Conservation (phyloP, 1,140 invertebrate genomes). For the Paramacrobiotus metropolitanus region DNA sequence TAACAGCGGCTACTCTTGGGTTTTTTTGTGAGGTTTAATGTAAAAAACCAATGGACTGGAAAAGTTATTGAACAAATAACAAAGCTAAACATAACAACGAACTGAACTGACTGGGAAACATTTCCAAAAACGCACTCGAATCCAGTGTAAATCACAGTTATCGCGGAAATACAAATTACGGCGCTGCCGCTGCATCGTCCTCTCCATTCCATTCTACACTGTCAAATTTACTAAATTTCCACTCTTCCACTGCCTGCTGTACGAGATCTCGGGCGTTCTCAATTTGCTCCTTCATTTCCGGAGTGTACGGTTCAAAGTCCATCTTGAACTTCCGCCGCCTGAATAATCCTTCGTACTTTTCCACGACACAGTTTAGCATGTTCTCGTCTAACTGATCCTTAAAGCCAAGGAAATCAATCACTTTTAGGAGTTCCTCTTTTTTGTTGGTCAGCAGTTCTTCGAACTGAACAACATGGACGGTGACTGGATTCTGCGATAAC, state of each 20-base stretch:
- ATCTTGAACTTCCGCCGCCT: not conserved
- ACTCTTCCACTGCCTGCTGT: not conserved
- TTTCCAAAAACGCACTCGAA: no score
- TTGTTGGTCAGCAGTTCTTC: not conserved
- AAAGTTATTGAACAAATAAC: no score
- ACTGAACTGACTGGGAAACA: no score
- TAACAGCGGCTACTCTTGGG: no score
- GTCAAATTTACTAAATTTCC: not conserved
- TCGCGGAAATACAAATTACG: no score
- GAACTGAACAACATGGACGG: not conserved
- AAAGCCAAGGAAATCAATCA: not conserved
- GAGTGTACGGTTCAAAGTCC: not conserved
- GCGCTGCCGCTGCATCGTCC: no score
- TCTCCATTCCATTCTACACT: not conserved
- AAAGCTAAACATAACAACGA: no score
- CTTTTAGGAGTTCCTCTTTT: not conserved
- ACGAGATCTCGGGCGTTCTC: not conserved
- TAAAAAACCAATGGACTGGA: no score
- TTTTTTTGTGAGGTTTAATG: no score
- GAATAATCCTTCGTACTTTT: constrained; percentile 4
- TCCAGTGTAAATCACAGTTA: no score
- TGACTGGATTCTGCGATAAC: not conserved
- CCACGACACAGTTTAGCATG: not conserved
- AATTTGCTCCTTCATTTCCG: not conserved
- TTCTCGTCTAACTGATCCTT: not conserved